Evolutionary conservation across 1,140 invertebrate species (phyloP).

Genomic region (Plodia interpunctella): DNA sequence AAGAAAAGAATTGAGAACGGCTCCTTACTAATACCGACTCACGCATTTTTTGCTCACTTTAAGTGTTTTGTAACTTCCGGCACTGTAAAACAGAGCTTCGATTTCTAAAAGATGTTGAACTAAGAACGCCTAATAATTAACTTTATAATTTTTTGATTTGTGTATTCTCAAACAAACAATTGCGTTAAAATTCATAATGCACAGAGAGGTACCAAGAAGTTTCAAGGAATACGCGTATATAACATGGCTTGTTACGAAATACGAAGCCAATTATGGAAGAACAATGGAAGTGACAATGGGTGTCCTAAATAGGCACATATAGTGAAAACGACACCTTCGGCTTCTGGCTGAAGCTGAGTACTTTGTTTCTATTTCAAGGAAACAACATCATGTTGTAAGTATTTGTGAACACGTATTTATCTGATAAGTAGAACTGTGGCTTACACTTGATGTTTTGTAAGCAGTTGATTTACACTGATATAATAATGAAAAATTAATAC

Average conservation of each 20-base stretch:
- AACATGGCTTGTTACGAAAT: slow-evolving; percentile 25
- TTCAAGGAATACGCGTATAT: slow-evolving; percentile 10
- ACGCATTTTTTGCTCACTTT: slow-evolving; percentile 14
- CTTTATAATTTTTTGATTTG: not conserved
- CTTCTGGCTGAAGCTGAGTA: slow-evolving; percentile 21
- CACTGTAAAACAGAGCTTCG: not conserved
- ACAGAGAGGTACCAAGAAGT: not conserved
- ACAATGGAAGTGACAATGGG: slow-evolving; percentile 43
- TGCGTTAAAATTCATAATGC: not conserved
- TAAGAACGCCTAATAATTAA: not conserved
- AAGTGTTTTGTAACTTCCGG: slow-evolving; percentile 17
- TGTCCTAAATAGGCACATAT: slow-evolving; percentile 32
- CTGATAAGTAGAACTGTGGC: not conserved
- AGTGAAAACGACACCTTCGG: slow-evolving; percentile 40
- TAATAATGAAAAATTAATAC: too few relatives aligned
- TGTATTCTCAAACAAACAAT: not conserved
- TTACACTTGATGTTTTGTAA: too few relatives aligned
- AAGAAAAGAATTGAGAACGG: slow-evolving; percentile 9
- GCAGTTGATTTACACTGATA: too few relatives aligned
- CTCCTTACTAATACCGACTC: not conserved
- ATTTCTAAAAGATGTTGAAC: slow-evolving; percentile 2
- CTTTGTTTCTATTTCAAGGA: slow-evolving; percentile 30
- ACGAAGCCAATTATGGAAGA: slow-evolving; percentile 31
- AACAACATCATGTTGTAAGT: slow-evolving; percentile 11
- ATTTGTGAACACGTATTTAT: not conserved